Evolutionary conservation across 1,140 invertebrate genomes (phyloP), one percentile per base, ranked within the genome.

Genomic region (Parasteatoda tepidariorum): DNA sequence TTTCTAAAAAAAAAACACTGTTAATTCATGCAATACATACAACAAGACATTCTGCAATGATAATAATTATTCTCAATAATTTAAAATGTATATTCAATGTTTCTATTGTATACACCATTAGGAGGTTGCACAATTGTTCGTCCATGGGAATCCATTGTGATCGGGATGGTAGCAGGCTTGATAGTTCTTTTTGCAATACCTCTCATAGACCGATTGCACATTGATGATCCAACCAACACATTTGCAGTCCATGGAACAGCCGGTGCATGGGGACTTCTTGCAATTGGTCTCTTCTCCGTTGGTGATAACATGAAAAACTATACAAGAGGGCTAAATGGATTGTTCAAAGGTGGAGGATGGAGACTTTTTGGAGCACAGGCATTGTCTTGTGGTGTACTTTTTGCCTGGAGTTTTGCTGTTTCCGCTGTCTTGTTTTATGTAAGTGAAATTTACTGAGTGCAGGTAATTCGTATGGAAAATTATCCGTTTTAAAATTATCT

Each of bases 191-290:
- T 84, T 2, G 26, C 66, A 7, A 81, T 85, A 48, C 83, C 86
- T 3, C 2, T 87, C 15, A 28, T 87, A 2, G 85, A 86, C 30
- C n/a, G 57, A 24, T 28, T 85, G 3, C 71, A 54, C 15, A 83
- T 86, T n/a, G 87, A 87, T 57, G 87, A 87, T 55, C 87, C 87
- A 6, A 85, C 84, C 1, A 84, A 85, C 30, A 84, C 85, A 7
- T 87, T 87, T 59, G 85, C 87, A 3, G 85, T 87, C 0, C 87
- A 87, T 59, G 86, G 86, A 13, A 41, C 87, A 9, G 84, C 75
- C 5, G 86, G 86, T 7, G 34, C 64, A 0, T 87, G 86, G 86
- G 86, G 86, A 22, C 48, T 87, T 74, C 26, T 87, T 13, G 86
- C 86, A 13, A 87, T 87, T 48, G 86, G 86, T 0, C 71, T 87